Percentiles rank a stretch among this genome's conserved stretches.
Conservation (phyloP, 2,797 vertebrate species). For the Pygocentrus nattereri region DNA sequence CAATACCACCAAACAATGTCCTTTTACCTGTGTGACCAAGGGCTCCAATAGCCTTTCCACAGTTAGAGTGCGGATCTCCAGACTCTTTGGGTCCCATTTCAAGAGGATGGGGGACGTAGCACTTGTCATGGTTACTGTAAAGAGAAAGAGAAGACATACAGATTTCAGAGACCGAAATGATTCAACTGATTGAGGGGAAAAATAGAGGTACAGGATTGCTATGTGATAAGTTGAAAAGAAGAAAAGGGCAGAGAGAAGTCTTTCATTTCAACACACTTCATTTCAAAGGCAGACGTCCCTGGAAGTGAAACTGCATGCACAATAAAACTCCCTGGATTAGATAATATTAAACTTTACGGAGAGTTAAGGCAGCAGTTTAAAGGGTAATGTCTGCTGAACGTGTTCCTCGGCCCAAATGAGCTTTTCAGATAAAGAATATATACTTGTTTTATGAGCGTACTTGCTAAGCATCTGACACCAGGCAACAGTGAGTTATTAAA, state of each 20-base stretch:
- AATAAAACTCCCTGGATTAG: constrained; percentile 45
- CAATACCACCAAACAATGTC: too few species aligned
- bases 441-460: neutral
- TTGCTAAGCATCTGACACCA: neutral
- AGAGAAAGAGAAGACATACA: neutral
- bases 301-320: constrained; percentile 36
- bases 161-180: neutral
- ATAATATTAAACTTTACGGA: constrained; percentile 40
- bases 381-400: constrained; percentile 35
- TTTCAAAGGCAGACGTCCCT: constrained; percentile 40
- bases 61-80: constrained; percentile 86
- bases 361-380: constrained; percentile 42
- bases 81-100: constrained; percentile 88
- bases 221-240: neutral
- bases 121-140: constrained; percentile 83
- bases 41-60: constrained; percentile 87
- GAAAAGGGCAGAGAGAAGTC: neutral
- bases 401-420: neutral
- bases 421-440: neutral
- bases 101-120: constrained; percentile 86
- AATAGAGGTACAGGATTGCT: neutral
- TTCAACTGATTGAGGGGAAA: too few species aligned
- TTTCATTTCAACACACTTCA: constrained; percentile 18
- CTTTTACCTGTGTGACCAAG: constrained; percentile 83
- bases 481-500: neutral